phyloP scores from a whole-genome alignment of 92 coral and sea anemone species.

The Epizoanthus rinbou region DNA sequence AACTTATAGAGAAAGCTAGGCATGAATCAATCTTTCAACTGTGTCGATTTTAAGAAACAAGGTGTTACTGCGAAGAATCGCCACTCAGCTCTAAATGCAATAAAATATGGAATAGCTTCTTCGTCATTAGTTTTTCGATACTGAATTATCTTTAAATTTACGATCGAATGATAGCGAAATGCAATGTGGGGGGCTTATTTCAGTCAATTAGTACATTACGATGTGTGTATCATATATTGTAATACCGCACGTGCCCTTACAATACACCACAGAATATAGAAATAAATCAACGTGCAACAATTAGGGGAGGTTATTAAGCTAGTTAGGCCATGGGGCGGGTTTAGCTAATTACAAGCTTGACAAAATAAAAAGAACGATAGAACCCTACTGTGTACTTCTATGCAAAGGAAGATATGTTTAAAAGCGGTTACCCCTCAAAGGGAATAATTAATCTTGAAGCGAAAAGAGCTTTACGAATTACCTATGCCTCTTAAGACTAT shows the following conservation, averaged over 20 bases:
- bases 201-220: slow-evolving; percentile 62
- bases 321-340: slow-evolving; percentile 17
- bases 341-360: slow-evolving; percentile 38
- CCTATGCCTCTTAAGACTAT: not conserved
- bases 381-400: slow-evolving; percentile 32
- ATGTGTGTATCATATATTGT: slow-evolving; percentile 53
- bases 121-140: slow-evolving; percentile 51
- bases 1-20: slow-evolving; percentile 11
- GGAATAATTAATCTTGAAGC: slow-evolving; percentile 37
- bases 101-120: not conserved
- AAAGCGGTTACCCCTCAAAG: slow-evolving; percentile 31
- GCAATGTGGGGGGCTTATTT: slow-evolving; percentile 52
- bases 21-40: slow-evolving; percentile 29
- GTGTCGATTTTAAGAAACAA: not conserved
- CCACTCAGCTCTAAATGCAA: not conserved
- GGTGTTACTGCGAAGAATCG: not conserved
- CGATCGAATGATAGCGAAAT: slow-evolving; percentile 57
- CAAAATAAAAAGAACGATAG: slow-evolving; percentile 25
- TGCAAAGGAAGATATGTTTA: slow-evolving; percentile 33
- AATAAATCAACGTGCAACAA: not conserved
- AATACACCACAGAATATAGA: slow-evolving; percentile 24
- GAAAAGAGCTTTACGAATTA: slow-evolving; percentile 18
- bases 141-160: slow-evolving; percentile 65
- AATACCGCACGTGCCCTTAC: slow-evolving; percentile 77
- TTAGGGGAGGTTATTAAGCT: slow-evolving; percentile 20